Evolutionary conservation across 2,888 invertebrate genomes (phyloP), one percentile per base, ranked within the genome.

Genomic region (Amorpha juglandis): DNA sequence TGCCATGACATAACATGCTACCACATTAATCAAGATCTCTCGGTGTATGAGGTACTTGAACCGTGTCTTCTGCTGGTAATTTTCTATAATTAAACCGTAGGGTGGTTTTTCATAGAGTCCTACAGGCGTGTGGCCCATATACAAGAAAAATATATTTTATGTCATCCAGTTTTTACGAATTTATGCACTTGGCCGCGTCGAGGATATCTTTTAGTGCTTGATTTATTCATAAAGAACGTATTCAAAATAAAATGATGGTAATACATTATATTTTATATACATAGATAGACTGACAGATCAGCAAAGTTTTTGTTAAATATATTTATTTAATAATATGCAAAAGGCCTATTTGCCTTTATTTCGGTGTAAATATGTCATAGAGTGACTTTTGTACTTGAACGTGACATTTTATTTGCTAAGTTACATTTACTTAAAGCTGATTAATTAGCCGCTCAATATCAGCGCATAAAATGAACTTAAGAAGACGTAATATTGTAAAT

Each of bases 31-130:
- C 19, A 27, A 62, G 52, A 51, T 52, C n/a, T 62, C 67, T 64
- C 69, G 68, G 64, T 4, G 14, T 70, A 67, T 38, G 42, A 69
- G 33, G 6, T 42, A 51, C 51, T 38, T 65, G 67, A 67, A 63
- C 67, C 63, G 50, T 64, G 52, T 27, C 65, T 63, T 42, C 55
- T 42, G 63, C 68, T 69, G 45, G 71, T 72, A 74, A 72, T 75
- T 65, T 67, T 69, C 64, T 66, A 47, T 72, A 73, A 76, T 74
- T 75, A 68, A 70, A 70, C 67, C 63, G 69, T 67, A 62, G 74
- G 70, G 72, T 71, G 64, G 74, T 76, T 75, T 76, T 76, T 76
- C 75, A 74, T 67, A 66, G 62, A 51, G 53, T 65, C 64, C 47
- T 33, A 63, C 63, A 64, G 51, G 50, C 38, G 67, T 65, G 53